Evolutionary conservation across 2,113 vertebrate species (phyloP), one percentile per base, ranked within the genome.

Genomic region (Tragulus kanchil): DNA sequence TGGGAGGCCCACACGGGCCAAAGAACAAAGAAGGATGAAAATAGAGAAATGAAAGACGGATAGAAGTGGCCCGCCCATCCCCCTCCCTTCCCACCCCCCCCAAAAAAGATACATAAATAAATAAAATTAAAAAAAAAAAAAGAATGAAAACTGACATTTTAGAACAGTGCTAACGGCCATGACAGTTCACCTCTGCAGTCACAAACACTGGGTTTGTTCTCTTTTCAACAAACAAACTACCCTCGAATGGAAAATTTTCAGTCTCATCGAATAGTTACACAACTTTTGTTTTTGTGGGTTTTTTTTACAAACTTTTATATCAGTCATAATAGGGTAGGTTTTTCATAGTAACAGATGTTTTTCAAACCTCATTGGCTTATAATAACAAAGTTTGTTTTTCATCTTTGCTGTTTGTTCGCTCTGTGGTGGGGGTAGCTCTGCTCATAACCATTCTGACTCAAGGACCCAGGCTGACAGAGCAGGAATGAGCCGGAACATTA

Each of bases 141-240:
- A 36, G 36, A 36, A 36, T 36, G 14, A 89, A 84, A 78, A 87
- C 4, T 10, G 54, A 81, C 17, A 52, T 77, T 84, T 59, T 73
- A 61, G 45, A 88, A 62, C 15, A 52, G 8, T 42, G 4, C 8
- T 62, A 64, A 86, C 48, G 21, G 45, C 8, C 8, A 19, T 45
- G 28, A 58, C 2, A 52, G n/a, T 75, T 56, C 8, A 90, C 48
- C 31, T 71, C 15, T n/a, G 11, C 31, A 21, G 36, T 52, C 25
- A 89, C 11, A 82, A 90, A 86, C 54, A 65, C 1, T 86, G 59
- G 14, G 6, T 65, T 78, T 17, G 62, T 79, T 96, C 21, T 94
- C 52, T 58, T 94, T 92, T 89, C 90, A 83, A 65, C 19, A 93
- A 85, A 64, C 65, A 86, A 83, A 94, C 61, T 75, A 36, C 1